Percentiles rank a stretch among this genome's conserved stretches.
These are phyloP conservation scores for Chaetodon trifasciatus DNA, from an alignment of 2,797 vertebrate species.

Conservation along the genomic window DNA sequence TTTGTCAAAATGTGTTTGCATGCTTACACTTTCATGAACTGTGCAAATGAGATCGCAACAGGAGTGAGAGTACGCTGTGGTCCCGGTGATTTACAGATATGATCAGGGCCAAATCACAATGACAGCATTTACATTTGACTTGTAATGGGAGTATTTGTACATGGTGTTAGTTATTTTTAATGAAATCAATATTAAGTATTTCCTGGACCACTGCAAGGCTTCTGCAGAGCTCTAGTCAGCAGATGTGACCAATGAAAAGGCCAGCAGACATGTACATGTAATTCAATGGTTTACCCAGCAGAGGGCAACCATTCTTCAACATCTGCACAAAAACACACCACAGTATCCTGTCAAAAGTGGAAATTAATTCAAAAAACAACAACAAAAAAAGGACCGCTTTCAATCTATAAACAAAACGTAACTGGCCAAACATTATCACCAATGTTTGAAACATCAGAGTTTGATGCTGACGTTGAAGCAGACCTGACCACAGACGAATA, in stretches of 20 bases:
- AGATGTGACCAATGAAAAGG: background rate
- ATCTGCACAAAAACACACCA: background rate
- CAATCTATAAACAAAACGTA: background rate
- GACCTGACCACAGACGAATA: background rate
- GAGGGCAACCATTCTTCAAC: constrained; percentile 27
- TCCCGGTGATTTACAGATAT: background rate
- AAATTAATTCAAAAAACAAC: background rate
- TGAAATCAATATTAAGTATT: background rate
- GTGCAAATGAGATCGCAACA: background rate
- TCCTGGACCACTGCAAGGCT: background rate
- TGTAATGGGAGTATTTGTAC: background rate
- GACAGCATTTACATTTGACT: background rate
- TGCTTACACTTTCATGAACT: background rate
- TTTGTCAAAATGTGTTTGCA: background rate
- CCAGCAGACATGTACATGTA: background rate
- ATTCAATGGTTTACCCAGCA: constrained; percentile 36
- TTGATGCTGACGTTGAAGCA: background rate
- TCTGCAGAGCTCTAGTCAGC: background rate
- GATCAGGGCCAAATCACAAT: background rate
- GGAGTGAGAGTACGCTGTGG: background rate
- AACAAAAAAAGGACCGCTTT: background rate
- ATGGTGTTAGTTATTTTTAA: background rate
- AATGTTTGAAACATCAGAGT: too few relatives aligned
- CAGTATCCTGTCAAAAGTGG: too few relatives aligned
- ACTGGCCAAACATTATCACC: background rate